phyloP scores from a whole-genome alignment of 2,888 invertebrate genomes.

The Drosophila ezoana region DNA sequence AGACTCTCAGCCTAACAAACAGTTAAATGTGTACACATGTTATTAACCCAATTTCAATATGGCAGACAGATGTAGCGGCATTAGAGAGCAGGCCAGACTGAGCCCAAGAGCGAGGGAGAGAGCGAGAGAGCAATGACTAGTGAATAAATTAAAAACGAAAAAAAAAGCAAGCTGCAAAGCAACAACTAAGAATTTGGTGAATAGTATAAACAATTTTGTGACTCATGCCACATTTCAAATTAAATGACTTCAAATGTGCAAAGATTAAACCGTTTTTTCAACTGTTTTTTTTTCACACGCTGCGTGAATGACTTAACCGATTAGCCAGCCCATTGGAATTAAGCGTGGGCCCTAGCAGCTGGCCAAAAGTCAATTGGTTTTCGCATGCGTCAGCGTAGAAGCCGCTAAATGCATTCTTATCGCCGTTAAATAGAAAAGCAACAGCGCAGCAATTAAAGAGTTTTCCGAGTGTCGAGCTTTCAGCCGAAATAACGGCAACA shows the following conservation, averaged over 20 bases:
- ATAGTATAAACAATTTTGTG: slow-evolving; percentile 27
- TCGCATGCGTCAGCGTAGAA: slow-evolving; percentile 59
- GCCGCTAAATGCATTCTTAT: slow-evolving; percentile 43
- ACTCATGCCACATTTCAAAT: slow-evolving; percentile 33
- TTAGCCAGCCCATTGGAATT: slow-evolving; percentile 2
- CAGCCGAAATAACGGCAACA: slow-evolving; percentile 11
- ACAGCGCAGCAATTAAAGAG: slow-evolving; percentile 27
- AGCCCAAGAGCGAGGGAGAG: background rate
- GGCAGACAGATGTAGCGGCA: slow-evolving; percentile 46
- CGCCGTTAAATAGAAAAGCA: slow-evolving; percentile 12
- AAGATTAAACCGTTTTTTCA: slow-evolving; percentile 25
- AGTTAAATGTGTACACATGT: slow-evolving; percentile 52
- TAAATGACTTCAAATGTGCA: slow-evolving; percentile 11
- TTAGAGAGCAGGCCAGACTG: slow-evolving; percentile 10
- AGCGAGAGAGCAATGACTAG: slow-evolving; percentile 30
- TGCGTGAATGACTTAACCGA: slow-evolving; percentile 28
- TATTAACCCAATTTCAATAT: slow-evolving; percentile 75
- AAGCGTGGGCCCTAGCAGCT: slow-evolving; percentile 36
- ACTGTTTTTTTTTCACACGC: slow-evolving; percentile 42
- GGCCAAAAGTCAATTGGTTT: slow-evolving; percentile 64
- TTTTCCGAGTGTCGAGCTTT: slow-evolving; percentile 32
- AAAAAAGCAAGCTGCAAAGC: slow-evolving; percentile 6
- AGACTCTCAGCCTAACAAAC: slow-evolving; percentile 55
- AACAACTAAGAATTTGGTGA: slow-evolving; percentile 31
- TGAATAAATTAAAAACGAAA: slow-evolving; percentile 34